Base-by-base conservation (phyloP, 2,797 vertebrate species). In the Echiichthys vipera region DNA sequence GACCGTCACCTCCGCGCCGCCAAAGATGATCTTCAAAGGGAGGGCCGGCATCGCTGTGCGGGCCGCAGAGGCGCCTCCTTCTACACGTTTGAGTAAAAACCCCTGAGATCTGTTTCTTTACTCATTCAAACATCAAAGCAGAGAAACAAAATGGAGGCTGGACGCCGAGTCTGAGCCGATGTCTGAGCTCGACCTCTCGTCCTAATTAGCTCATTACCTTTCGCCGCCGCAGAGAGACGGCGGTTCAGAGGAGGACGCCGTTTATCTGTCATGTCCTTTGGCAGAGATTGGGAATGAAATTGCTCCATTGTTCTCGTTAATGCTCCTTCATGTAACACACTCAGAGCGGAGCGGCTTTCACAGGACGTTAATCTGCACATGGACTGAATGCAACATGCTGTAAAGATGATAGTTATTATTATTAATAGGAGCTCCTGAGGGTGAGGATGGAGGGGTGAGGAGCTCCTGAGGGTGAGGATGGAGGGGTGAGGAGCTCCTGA, bases 11-110 rank as follows among this genome's bases (percentile, higher is more conserved):
- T 67, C 58, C 30, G 65, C 71, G 18, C 69, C 69, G 57, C 42
- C 65, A 69, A 81, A 74, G 55, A 51, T n/a, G 36, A 65, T 67
- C 81, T 81, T 85, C 86, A 85, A 84, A 88, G 72, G 32, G 30
- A 24, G 47, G 39, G 50, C 0, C 2, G 74, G 54, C 46, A 22
- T 7, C 10, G 20, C 34, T 11, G 37, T 22, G 47, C 64, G 25
- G 77, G 54, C 30, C 30, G 22, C 20, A 40, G 43, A 78, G 37
- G 47, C 54, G 1, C 50, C 71, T 51, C 68, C 30, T 64, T 24
- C 24, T 55, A 0, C 69, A 18, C 6, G 1, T 32, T 58, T 20
- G 5, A 32, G 27, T 43, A 43, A 54, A 15, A 55, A 64, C 4
- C 46, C 5, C 8, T 9, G 2, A 8, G 12, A 11, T 9, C 0